Percentiles rank a stretch among this genome's conserved stretches.
Evolutionary conservation across 2,113 vertebrate species (phyloP).

Genomic region (Castor canadensis): DNA sequence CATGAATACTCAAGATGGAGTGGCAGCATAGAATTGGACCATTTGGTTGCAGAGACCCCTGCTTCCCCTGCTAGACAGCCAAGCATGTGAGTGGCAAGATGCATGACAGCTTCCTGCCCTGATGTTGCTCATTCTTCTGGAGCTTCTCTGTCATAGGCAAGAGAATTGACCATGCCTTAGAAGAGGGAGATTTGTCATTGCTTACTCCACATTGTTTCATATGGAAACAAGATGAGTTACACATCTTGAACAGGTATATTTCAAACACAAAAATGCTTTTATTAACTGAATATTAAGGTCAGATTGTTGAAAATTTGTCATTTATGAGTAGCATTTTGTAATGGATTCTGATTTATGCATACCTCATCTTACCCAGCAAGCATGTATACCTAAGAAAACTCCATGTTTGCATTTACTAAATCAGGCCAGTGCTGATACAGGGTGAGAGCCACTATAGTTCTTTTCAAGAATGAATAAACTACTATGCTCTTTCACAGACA

Average conservation of each 20-base stretch:
- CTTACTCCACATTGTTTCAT: neutral
- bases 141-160: neutral
- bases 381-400: neutral
- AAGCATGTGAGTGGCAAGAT: neutral
- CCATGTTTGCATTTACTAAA: neutral
- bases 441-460: neutral
- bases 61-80: neutral
- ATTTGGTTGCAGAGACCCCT: neutral
- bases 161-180: neutral
- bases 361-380: neutral
- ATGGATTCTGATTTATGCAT: slow-evolving; percentile 29
- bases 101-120: neutral
- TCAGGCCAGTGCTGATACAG: neutral
- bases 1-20: neutral
- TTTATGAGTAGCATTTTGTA: slow-evolving; percentile 14
- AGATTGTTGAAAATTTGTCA: slow-evolving; percentile 41
- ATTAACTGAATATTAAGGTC: slow-evolving; percentile 26
- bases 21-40: neutral
- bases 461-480: neutral
- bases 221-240: slow-evolving; percentile 13
- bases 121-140: neutral
- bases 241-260: neutral
- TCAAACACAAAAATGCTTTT: slow-evolving; percentile 39
- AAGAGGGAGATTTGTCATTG: neutral
- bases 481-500: neutral